phyloP scores from a whole-genome alignment of 1,140 invertebrate genomes.

The Drosophila ananassae region DNA sequence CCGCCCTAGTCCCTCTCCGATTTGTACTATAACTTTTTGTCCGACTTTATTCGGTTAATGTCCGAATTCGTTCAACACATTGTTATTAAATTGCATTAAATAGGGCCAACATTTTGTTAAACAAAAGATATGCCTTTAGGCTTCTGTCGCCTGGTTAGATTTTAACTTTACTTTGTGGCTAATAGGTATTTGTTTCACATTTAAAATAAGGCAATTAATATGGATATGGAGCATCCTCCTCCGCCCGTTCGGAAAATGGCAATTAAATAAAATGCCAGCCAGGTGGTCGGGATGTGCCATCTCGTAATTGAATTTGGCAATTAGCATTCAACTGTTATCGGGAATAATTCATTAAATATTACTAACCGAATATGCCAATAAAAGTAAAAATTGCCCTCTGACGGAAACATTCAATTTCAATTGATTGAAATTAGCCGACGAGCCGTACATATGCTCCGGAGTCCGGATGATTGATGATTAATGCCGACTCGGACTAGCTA shows the following conservation, averaged over 20 bases:
- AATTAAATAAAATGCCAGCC: conserved; percentile 33
- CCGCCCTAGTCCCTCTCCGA: not conserved
- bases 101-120: no score
- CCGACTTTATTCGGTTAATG: not conserved
- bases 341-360: conserved; percentile 37
- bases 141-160: no score
- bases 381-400: not conserved
- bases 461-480: not conserved
- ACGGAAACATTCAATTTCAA: conserved; percentile 37
- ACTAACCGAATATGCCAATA: conserved; percentile 40
- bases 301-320: conserved; percentile 52
- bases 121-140: no score
- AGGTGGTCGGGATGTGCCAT: conserved; percentile 26
- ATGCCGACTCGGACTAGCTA: conserved; percentile 15
- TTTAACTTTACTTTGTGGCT: no score
- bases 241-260: conserved; percentile 1
- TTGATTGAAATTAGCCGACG: conserved; percentile 35
- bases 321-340: conserved; percentile 51
- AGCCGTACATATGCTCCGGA: not conserved
- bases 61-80: no score
- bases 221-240: no score
- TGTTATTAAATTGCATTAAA: no score
- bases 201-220: no score
- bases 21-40: not conserved
- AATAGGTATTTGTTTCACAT: no score